Conservation (phyloP, 2,113 vertebrate species). For the Pithys albifrons region DNA sequence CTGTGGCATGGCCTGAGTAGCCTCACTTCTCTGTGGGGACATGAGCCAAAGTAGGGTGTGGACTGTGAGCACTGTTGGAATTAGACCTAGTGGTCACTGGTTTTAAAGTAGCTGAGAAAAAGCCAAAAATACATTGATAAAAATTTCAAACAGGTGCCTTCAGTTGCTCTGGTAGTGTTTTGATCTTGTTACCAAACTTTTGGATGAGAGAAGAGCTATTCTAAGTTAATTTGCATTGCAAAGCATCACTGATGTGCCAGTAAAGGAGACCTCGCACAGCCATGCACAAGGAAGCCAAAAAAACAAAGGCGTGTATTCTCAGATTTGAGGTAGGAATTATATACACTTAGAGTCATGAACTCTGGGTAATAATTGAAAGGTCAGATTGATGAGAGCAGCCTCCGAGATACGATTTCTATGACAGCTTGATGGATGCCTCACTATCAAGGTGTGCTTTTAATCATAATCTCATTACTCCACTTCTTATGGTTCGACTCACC, state of each 20-base stretch:
- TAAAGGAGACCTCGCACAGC: neutral
- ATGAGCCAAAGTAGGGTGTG: neutral
- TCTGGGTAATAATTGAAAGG: slow-evolving; percentile 77
- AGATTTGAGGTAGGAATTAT: slow-evolving; percentile 49
- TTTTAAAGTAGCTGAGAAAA: neutral
- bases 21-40: neutral
- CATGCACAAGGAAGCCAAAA: neutral
- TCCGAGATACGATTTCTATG: slow-evolving; percentile 75
- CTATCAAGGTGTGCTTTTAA: slow-evolving; percentile 81
- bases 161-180: neutral
- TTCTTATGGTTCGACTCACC: slow-evolving; percentile 76
- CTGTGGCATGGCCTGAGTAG: neutral
- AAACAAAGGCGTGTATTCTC: slow-evolving; percentile 14
- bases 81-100: neutral
- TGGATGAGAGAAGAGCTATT: neutral
- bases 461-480: slow-evolving; percentile 81
- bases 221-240: neutral
- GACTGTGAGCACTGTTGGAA: neutral
- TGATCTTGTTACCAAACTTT: slow-evolving; percentile 2
- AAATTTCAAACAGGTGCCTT: neutral
- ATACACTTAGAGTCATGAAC: slow-evolving; percentile 70
- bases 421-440: slow-evolving; percentile 80
- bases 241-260: neutral
- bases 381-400: slow-evolving; percentile 78
- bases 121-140: neutral